Evolutionary conservation across 2,888 invertebrate species (phyloP).

Genomic region (Melanchra persicariae): DNA sequence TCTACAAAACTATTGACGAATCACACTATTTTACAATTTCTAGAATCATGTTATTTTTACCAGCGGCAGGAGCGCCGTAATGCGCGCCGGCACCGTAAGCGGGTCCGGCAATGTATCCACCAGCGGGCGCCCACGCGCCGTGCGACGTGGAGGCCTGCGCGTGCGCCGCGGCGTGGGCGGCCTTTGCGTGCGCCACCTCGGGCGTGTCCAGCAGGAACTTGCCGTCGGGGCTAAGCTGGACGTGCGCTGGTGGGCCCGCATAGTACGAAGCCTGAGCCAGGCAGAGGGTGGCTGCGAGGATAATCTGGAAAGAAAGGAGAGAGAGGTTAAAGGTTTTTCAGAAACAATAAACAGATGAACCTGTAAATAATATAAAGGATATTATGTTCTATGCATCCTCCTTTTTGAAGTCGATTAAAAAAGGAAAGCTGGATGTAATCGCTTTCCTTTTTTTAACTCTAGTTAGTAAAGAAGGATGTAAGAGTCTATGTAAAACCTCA

Average conservation of each 20-base stretch:
- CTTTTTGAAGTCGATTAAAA: too few species aligned
- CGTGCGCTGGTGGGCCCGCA: conserved; percentile 87
- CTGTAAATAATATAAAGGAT: neutral
- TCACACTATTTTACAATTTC: neutral
- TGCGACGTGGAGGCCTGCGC: conserved; percentile 87
- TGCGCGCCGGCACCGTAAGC: conserved; percentile 78
- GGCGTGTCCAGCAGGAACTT: conserved; percentile 89
- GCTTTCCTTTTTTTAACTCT: too few species aligned
- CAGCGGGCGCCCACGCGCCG: conserved; percentile 87
- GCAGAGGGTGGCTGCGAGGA: conserved; percentile 88
- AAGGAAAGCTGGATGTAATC: too few species aligned
- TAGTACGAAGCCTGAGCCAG: conserved; percentile 90
- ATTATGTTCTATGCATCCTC: too few species aligned
- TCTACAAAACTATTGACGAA: neutral
- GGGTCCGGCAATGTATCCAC: conserved; percentile 74
- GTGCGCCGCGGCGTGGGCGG: conserved; percentile 87
- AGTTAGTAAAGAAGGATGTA: neutral
- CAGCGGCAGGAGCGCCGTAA: conserved; percentile 87
- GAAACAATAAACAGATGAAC: too few species aligned
- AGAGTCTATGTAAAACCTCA: neutral
- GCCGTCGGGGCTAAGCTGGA: conserved; percentile 89
- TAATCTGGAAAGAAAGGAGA: conserved; percentile 79
- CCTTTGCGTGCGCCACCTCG: conserved; percentile 89
- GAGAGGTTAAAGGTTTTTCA: neutral
- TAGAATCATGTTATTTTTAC: conserved; percentile 67